Conservation (phyloP, 2,888 invertebrate species). For the Hemistola chrysoprasaria region DNA sequence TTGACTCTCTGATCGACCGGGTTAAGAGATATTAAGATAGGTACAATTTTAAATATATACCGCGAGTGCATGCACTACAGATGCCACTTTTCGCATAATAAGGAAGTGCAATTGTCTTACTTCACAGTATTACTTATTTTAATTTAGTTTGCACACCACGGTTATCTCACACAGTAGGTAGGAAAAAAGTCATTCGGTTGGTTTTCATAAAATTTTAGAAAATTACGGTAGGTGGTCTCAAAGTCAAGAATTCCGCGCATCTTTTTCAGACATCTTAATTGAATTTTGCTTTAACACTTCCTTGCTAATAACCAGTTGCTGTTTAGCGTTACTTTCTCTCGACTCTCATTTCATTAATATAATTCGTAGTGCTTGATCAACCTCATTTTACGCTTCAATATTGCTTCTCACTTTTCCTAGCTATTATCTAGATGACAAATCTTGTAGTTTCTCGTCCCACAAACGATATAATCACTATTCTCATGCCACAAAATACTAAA, state of each 20-base stretch:
- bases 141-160: too few relatives aligned
- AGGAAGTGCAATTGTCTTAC: too few relatives aligned
- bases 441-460: constrained; percentile 12
- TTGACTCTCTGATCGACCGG: constrained; percentile 26
- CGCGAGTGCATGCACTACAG: too few relatives aligned
- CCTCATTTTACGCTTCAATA: constrained; percentile 7
- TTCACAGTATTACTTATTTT: too few relatives aligned
- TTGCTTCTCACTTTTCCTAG: constrained; percentile 7
- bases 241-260: constrained; percentile 30
- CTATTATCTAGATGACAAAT: constrained; percentile 17
- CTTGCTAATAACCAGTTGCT: constrained; percentile 18
- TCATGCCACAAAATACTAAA: too few relatives aligned
- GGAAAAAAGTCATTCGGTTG: too few relatives aligned
- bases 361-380: constrained; percentile 9
- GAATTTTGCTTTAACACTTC: constrained; percentile 28
- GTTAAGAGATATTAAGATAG: too few relatives aligned
- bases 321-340: constrained; percentile 22
- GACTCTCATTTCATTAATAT: constrained; percentile 15
- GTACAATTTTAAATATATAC: too few relatives aligned
- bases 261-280: constrained; percentile 37
- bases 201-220: too few relatives aligned
- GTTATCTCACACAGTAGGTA: too few relatives aligned
- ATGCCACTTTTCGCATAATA: too few relatives aligned
- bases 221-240: too few relatives aligned
- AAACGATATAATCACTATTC: constrained; percentile 11